Percentiles rank a stretch among this genome's conserved stretches.
Conservation (phyloP, 2,888 invertebrate species). For the Drosophila putrida region DNA sequence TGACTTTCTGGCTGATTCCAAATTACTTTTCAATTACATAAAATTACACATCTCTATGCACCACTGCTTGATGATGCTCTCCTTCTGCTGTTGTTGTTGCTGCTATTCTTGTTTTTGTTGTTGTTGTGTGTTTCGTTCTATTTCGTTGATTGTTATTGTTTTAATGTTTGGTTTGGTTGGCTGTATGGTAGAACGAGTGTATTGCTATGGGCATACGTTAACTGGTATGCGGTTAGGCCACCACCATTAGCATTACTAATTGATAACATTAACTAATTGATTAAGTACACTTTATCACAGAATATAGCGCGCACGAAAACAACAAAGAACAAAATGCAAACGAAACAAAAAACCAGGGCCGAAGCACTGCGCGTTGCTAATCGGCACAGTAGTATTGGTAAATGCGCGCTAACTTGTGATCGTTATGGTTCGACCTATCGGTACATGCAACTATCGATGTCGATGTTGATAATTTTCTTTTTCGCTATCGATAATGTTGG, state of each 20-base stretch:
- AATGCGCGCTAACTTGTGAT: slow-evolving; percentile 11
- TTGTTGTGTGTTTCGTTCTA: neutral
- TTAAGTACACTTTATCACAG: slow-evolving; percentile 78
- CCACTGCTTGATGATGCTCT: slow-evolving; percentile 13
- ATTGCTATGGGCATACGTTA: slow-evolving; percentile 28
- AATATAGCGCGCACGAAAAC: slow-evolving; percentile 57
- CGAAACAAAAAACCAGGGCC: slow-evolving; percentile 59
- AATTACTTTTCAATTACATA: slow-evolving; percentile 75
- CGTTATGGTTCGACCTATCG: slow-evolving; percentile 6
- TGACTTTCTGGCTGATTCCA: slow-evolving; percentile 29
- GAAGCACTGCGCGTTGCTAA: slow-evolving; percentile 1
- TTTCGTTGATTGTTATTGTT: slow-evolving; percentile 25
- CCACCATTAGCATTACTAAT: slow-evolving; percentile 55
- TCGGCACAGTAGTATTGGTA: slow-evolving; percentile 12
- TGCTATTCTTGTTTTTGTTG: slow-evolving; percentile 3
- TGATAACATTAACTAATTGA: slow-evolving; percentile 63
- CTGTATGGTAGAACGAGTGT: neutral
- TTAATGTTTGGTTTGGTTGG: slow-evolving; percentile 5
- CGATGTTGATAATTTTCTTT: slow-evolving; percentile 9
- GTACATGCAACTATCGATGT: slow-evolving; percentile 25
- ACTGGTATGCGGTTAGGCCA: slow-evolving; percentile 25
- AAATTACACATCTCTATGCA: slow-evolving; percentile 53
- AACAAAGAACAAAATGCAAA: slow-evolving; percentile 62
- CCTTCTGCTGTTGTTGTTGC: neutral
- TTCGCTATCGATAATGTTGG: too few relatives aligned